These are phyloP conservation scores for Octomys mimax DNA, from an alignment of 2,797 vertebrate genomes.

Conservation along the genomic window DNA sequence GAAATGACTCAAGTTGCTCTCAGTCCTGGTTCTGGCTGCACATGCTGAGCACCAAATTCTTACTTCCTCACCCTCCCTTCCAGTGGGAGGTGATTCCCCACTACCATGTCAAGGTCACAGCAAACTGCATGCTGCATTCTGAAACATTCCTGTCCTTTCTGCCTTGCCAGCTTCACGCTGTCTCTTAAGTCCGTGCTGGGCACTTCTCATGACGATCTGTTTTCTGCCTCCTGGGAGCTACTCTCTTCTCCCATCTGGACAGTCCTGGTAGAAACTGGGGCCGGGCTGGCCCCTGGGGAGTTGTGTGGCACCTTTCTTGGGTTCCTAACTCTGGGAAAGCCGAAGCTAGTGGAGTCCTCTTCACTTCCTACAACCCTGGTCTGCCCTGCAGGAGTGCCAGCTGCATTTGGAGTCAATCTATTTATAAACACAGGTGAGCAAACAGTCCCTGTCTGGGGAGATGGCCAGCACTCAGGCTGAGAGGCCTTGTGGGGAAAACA, in stretches of 20 bases:
- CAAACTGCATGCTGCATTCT: fast-evolving
- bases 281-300: fast-evolving
- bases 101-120: not conserved
- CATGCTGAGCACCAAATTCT: not conserved
- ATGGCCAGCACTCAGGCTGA: not conserved
- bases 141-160: not conserved
- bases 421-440: conserved; percentile 41
- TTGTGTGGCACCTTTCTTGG: fast-evolving
- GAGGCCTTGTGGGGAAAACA: conserved; percentile 67
- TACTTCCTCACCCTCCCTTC: too few relatives aligned
- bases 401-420: conserved; percentile 42
- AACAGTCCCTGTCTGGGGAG: conserved; percentile 31
- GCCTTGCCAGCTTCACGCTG: fast-evolving
- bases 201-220: fast-evolving
- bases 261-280: fast-evolving
- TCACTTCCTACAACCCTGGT: not conserved
- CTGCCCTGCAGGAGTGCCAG: not conserved
- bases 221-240: not conserved
- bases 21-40: not conserved
- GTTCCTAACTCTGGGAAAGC: not conserved
- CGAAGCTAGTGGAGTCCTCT: not conserved
- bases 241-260: not conserved
- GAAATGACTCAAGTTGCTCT: fast-evolving
- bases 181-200: not conserved
- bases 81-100: fast-evolving